These are phyloP conservation scores for Eclectus roratus DNA, from an alignment of 2,113 vertebrate genomes.

Conservation along the genomic window DNA sequence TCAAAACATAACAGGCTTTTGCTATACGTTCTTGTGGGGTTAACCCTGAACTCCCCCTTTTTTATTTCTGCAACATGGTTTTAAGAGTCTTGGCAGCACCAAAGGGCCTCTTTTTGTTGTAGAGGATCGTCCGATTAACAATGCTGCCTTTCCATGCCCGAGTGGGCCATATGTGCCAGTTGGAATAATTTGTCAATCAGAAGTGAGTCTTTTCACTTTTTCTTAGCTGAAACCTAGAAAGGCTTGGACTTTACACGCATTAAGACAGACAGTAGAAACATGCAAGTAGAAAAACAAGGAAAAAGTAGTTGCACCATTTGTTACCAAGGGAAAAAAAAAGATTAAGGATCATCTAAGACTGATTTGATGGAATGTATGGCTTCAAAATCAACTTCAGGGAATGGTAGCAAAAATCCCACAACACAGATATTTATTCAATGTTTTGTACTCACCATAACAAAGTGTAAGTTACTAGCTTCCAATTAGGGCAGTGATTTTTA, in stretches of 20 bases:
- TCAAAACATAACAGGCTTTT: no score
- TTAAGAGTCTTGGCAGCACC: no score
- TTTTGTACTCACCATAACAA: not conserved
- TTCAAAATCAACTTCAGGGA: not conserved
- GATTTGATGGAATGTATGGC: not conserved
- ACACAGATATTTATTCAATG: not conserved
- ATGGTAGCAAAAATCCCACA: not conserved
- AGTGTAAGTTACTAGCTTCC: not conserved
- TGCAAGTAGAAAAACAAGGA: not conserved
- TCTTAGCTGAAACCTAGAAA: not conserved
- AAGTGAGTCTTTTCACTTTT: not conserved
- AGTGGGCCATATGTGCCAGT: no score
- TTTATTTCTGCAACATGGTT: no score
- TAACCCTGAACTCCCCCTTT: no score
- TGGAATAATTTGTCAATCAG: not conserved
- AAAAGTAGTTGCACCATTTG: not conserved
- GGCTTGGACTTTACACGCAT: not conserved
- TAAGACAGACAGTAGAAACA: not conserved
- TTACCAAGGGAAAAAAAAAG: not conserved
- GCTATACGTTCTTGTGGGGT: no score
- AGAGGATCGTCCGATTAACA: no score
- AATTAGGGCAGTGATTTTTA: not conserved
- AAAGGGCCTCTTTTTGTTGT: no score
- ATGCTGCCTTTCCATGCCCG: no score
- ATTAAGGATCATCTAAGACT: not conserved